phyloP scores from a whole-genome alignment of 2,113 vertebrate species.

The Neoarius graeffei region DNA sequence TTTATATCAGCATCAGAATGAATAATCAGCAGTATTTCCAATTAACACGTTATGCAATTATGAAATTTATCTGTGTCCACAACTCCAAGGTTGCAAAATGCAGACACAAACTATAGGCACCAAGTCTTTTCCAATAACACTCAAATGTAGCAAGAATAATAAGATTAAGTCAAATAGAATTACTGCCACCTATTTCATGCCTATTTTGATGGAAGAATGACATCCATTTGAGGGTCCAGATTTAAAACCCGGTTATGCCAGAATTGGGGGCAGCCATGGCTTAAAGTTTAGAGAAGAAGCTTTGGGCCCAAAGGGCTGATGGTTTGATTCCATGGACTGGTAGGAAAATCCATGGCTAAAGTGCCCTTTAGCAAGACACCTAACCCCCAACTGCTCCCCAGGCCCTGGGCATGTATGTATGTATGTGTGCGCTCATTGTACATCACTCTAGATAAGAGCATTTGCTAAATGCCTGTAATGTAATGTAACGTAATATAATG shows the following conservation, averaged over 20 bases:
- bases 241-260: background rate
- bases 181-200: background rate
- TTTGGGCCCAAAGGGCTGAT: no score
- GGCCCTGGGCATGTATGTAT: no score
- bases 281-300: no score
- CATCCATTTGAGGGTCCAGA: background rate
- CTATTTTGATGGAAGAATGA: background rate
- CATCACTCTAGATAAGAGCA: no score
- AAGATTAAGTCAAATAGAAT: background rate
- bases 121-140: background rate
- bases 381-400: no score
- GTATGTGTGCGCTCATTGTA: no score
- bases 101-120: background rate
- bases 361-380: no score
- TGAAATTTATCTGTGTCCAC: background rate
- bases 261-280: no score
- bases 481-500: no score
- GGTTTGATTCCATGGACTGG: no score
- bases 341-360: no score
- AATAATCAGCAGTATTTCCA: background rate
- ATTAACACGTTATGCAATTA: background rate
- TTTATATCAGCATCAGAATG: background rate
- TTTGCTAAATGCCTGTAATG: no score
- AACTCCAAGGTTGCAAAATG: background rate
- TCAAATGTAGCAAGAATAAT: background rate